phyloP scores from a whole-genome alignment of 2,888 invertebrate genomes.

The Siphonodentalium dalli region DNA sequence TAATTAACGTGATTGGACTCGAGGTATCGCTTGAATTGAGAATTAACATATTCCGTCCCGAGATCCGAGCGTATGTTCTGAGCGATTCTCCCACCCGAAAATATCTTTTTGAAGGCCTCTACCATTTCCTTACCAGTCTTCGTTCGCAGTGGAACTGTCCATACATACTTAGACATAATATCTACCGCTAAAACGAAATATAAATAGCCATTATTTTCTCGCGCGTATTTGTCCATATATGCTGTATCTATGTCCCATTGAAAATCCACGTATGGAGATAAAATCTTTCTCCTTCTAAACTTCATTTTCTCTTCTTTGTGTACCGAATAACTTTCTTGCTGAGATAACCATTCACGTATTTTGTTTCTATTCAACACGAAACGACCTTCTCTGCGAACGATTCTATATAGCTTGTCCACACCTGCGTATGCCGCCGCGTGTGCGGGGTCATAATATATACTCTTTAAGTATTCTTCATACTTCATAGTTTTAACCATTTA shows the following conservation, averaged over 20 bases:
- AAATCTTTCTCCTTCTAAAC: background rate
- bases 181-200: conserved; percentile 6
- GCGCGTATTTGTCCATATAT: conserved; percentile 1
- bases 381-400: too few relatives aligned
- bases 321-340: too few relatives aligned
- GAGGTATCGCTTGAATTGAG: background rate
- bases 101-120: conserved; percentile 1
- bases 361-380: too few relatives aligned
- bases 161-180: conserved; percentile 6
- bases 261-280: background rate
- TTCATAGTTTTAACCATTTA: too few relatives aligned
- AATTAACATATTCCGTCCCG: conserved; percentile 6
- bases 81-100: background rate
- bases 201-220: conserved; percentile 1
- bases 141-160: background rate
- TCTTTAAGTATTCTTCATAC: too few relatives aligned
- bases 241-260: conserved; percentile 8
- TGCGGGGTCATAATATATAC: too few relatives aligned
- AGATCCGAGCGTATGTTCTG: background rate
- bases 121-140: background rate
- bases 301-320: too few relatives aligned
- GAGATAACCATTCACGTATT: too few relatives aligned
- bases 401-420: too few relatives aligned
- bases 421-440: too few relatives aligned
- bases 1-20: background rate